Evolutionary conservation across 2,888 invertebrate species (phyloP), one percentile per base, ranked within the genome.

Genomic region (Drepana falcataria): DNA sequence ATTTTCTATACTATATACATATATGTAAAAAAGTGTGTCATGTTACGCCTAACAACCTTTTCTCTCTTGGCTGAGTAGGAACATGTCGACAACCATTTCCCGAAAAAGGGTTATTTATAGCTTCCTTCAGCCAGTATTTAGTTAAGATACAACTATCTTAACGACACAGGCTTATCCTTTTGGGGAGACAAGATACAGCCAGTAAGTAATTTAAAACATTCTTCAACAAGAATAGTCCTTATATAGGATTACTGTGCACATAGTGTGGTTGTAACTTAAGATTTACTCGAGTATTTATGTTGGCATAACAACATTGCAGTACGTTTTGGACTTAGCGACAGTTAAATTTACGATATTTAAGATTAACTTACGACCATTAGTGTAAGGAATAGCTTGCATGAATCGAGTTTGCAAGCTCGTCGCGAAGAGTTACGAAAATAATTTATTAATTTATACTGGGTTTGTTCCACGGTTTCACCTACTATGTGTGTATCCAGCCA

Each of bases 61-160:
- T 40, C 6, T n/a, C 35, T 41, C 35, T 21, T 4, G 35, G 47
- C 35, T 34, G 21, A 44, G 44, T 9, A 44, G 44, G 2, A 9
- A 44, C 44, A 9, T 2, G 9, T 6, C 9, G 6, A 3, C 6
- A 35, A 51, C 48, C 41, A 61, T 60, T 63, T 59, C 49, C 37
- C 63, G 61, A 59, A 52, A 48, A 58, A 56, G 48, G 53, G 41
- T 63, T 61, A 59, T 60, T 55, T 66, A 48, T 58, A 55, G 65
- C 63, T 59, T 59, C 55, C 21, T 56, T 40, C 54, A 56, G 49
- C 47, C 54, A 58, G 59, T 63, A 66, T 65, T 65, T 66, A 58
- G 53, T 51, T 58, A 54, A 58, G 54, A 66, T 55, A 56, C 35
- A 60, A 56, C 63, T 66, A 65, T 67, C 67, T 65, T 59, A 54